Percentiles rank a stretch among this genome's conserved stretches.
phyloP scores from a whole-genome alignment of 2,888 invertebrate species.

The Kuschelorhynchus macadamiae region DNA sequence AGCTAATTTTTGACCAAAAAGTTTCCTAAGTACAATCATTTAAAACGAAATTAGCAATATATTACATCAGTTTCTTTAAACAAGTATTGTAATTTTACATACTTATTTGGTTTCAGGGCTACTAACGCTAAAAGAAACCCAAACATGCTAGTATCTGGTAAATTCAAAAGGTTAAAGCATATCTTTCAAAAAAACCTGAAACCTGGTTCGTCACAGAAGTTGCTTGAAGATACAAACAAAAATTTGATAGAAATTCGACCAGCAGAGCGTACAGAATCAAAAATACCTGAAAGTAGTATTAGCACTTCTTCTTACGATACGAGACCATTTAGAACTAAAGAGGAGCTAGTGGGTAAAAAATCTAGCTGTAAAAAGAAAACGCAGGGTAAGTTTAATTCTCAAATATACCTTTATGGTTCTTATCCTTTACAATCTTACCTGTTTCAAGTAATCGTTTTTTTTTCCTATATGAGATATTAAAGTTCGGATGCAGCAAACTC shows the following conservation, averaged over 20 bases:
- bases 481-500: too few relatives aligned
- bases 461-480: too few relatives aligned
- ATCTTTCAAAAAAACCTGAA: slow-evolving; percentile 76
- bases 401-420: too few relatives aligned
- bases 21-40: too few relatives aligned
- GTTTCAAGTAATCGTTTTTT: too few relatives aligned
- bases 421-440: too few relatives aligned
- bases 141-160: slow-evolving; percentile 61
- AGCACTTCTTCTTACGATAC: slow-evolving; percentile 77
- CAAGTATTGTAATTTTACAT: too few relatives aligned
- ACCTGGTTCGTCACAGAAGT: slow-evolving; percentile 42
- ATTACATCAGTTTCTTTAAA: too few relatives aligned
- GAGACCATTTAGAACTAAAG: slow-evolving; percentile 74
- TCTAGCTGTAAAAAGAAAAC: slow-evolving; percentile 61
- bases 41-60: too few relatives aligned
- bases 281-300: slow-evolving; percentile 73
- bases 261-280: slow-evolving; percentile 44
- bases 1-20: too few relatives aligned
- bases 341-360: slow-evolving; percentile 64
- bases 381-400: slow-evolving; percentile 24
- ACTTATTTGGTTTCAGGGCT: slow-evolving; percentile 14
- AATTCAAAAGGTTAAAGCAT: slow-evolving; percentile 65
- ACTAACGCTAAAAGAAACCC: slow-evolving; percentile 54
- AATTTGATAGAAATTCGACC: slow-evolving; percentile 1
- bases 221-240: slow-evolving; percentile 34